These are phyloP conservation scores for Callaeas wilsoni DNA, from an alignment of 2,113 vertebrate genomes.

Conservation along the genomic window DNA sequence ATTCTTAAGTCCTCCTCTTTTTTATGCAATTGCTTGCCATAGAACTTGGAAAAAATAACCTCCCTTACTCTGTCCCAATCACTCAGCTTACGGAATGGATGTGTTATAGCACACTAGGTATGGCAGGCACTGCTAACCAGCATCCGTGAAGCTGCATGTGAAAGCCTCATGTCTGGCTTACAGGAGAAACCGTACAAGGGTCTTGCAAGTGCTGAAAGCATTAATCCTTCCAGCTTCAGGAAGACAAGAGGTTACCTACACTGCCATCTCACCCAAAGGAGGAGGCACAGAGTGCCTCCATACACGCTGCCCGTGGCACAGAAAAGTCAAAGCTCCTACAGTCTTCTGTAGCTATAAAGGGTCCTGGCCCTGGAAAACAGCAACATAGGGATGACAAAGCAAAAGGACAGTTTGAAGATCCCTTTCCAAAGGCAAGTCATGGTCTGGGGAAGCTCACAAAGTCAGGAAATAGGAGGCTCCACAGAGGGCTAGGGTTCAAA, in stretches of 20 bases:
- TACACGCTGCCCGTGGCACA: background rate
- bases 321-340: background rate
- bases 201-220: background rate
- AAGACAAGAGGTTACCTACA: accelerated
- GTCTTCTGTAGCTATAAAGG: background rate
- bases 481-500: background rate
- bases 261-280: background rate
- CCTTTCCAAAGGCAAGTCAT: background rate
- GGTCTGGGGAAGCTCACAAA: background rate
- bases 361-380: background rate
- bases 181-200: background rate
- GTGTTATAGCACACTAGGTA: background rate
- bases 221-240: background rate
- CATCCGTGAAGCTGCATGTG: background rate
- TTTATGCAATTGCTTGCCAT: background rate
- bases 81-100: background rate
- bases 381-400: background rate
- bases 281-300: background rate
- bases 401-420: background rate
- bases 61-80: background rate
- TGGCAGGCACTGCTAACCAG: background rate
- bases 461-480: background rate
- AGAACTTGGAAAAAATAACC: background rate
- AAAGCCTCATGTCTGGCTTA: background rate
- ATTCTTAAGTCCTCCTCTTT: background rate